Evolutionary conservation across 2,888 invertebrate genomes (phyloP).

Genomic region (Hyposoter dolosus): DNA sequence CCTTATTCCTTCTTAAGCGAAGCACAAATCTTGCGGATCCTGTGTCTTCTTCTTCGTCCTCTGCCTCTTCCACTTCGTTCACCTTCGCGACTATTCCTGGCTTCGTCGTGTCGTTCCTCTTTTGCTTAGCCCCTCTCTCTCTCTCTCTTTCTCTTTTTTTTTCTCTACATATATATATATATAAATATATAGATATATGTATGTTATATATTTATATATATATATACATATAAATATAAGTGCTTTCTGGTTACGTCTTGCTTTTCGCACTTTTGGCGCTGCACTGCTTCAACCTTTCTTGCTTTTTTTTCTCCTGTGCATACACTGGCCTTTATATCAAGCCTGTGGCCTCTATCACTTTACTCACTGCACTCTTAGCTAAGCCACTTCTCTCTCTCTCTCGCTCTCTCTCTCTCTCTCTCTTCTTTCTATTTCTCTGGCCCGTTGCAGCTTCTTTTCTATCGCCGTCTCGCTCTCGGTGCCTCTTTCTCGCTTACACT

Average conservation of each 20-base stretch:
- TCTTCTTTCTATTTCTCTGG: constrained; percentile 44
- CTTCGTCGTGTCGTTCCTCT: constrained; percentile 66
- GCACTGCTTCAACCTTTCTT: constrained; percentile 43
- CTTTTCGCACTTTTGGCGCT: constrained; percentile 57
- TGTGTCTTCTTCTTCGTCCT: constrained; percentile 54
- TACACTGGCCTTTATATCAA: constrained; percentile 43
- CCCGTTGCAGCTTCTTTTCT: constrained; percentile 60
- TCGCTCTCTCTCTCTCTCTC: constrained; percentile 46
- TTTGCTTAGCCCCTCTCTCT: constrained; percentile 74
- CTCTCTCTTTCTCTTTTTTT: constrained; percentile 72
- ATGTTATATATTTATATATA: not conserved
- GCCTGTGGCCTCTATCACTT: constrained; percentile 50
- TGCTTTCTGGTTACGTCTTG: constrained; percentile 57
- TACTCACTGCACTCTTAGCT: constrained; percentile 51
- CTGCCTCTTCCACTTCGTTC: constrained; percentile 60
- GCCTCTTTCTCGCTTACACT: constrained; percentile 53
- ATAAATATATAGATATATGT: constrained; percentile 23
- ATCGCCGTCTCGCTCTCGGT: constrained; percentile 37
- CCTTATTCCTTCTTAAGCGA: constrained; percentile 25
- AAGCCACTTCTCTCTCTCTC: constrained; percentile 45
- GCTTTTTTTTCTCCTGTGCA: constrained; percentile 27
- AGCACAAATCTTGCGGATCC: constrained; percentile 34
- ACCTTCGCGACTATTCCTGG: constrained; percentile 58
- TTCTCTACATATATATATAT: constrained; percentile 47
- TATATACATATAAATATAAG: constrained; percentile 35